Base-by-base conservation (phyloP, 2,113 vertebrate genomes). In the Mormyrus iriodes region DNA sequence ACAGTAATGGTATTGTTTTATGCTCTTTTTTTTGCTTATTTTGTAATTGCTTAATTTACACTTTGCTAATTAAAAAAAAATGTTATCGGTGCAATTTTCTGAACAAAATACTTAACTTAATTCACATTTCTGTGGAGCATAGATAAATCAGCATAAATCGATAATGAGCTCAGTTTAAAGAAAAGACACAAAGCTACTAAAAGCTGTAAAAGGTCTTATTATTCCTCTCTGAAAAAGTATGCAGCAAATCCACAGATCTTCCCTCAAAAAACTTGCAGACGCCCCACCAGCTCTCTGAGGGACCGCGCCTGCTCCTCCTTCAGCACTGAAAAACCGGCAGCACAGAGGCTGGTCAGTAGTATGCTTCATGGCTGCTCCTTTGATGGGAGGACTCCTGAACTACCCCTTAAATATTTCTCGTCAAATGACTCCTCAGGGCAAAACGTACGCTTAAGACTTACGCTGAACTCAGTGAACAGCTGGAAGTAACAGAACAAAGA, bases 261-360 rank as follows among this genome's bases (percentile, higher is more conserved):
- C 97, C 97, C 91, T 97, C 93, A n/a, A 98, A 97, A 65, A 98
- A 98, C 35, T 96, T 96, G 52, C 90, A 35, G 27, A 97, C 97
- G 97, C 0, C 93, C 95, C 21, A 98, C 96, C 8, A 98, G 92
- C 91, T 98, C 97, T 24, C 92, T 93, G 4, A 98, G 95, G 55
- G 97, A 97, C 93, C 97, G 95, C 21, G 95, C 92, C 94, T 98
- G 96, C 24, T 98, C 97, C 46, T 97, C 95, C 1, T 91, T 97
- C 86, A 98, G 92, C 48, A 93, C 97, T 97, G 90, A 0, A 87
- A 12, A 4, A 3, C 19, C 46, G 53, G 19, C 49, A 3, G 17
- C 42, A 1, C 15, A 21, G 21, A 61, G 9, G n/a, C 61, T 10
- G n/a, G 8, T 65, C 7, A 7, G 17, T 21, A 46, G 1, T 1